Percentiles rank a stretch among this genome's conserved stretches.
phyloP scores from a whole-genome alignment of 1,140 invertebrate genomes.

The Mizuhopecten yessoensis region DNA sequence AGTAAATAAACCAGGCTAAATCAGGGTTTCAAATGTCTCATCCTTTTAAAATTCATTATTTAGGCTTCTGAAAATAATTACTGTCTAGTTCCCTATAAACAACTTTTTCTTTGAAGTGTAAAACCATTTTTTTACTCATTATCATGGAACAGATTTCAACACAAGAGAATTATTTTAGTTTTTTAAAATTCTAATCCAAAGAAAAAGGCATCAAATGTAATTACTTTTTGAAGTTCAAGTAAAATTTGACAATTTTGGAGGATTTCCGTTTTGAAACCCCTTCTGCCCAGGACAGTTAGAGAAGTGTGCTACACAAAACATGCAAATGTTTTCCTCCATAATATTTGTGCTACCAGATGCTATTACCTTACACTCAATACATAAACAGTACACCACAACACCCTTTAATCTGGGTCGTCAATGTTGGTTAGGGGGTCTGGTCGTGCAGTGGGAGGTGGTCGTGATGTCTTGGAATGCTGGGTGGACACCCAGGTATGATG shows the following conservation, averaged over 20 bases:
- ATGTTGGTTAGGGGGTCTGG: constrained; percentile 51
- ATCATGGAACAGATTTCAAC: neutral
- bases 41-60: neutral
- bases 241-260: neutral
- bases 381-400: neutral
- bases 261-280: neutral
- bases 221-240: no score
- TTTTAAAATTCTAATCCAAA: no score
- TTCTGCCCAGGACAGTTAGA: neutral
- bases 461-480: constrained; percentile 64
- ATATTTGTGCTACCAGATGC: neutral
- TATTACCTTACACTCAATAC: neutral
- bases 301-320: neutral
- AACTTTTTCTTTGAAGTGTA: neutral
- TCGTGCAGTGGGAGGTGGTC: constrained; percentile 58
- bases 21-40: constrained; percentile 23
- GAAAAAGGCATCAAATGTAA: no score
- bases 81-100: neutral
- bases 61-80: neutral
- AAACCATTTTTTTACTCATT: neutral
- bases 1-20: neutral
- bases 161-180: neutral
- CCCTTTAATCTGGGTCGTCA: constrained; percentile 55
- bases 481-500: constrained; percentile 73
- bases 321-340: neutral